Evolutionary conservation across 1,140 invertebrate species (phyloP), one percentile per base, ranked within the genome.

Genomic region (Pinna nobilis): DNA sequence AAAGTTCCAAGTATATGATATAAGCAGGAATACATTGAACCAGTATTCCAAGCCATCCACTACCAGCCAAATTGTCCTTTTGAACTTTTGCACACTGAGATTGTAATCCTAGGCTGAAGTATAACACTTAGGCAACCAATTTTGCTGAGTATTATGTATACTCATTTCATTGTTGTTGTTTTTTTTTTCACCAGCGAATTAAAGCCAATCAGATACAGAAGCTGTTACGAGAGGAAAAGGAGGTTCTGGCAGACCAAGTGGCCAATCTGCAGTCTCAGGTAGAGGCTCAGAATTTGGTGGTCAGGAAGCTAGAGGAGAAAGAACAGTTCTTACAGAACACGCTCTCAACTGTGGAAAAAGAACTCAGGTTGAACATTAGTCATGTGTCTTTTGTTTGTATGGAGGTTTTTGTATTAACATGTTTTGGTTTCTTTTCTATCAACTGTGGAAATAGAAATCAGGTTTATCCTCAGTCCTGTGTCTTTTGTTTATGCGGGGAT

Each of bases 121-220:
- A n/a, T n/a, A n/a, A n/a, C n/a, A n/a, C n/a, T n/a, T n/a, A n/a
- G n/a, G n/a, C n/a, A n/a, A n/a, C n/a, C n/a, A n/a, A n/a, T n/a
- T n/a, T n/a, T n/a, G n/a, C n/a, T n/a, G n/a, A n/a, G n/a, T n/a
- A n/a, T n/a, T n/a, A n/a, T n/a, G n/a, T n/a, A n/a, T n/a, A n/a
- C n/a, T n/a, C n/a, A n/a, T n/a, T 63, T 63, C 23, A 63, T 13
- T 44, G 3, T 65, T 51, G 13, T 39, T 39, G 18, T n/a, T n/a
- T 20, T 35, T 39, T 65, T n/a, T 59, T 20, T 68, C 32, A 66
- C 23, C 70, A 89, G 88, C 88, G 96, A 63, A 99, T 99, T 61
- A 99, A 99, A 89, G 96, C 97, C 5, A 98, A 98, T 89, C 97
- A 98, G 79, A 92, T 98, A 66, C 96, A 98, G 84, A 98, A 98